Percentiles rank a stretch among this genome's conserved stretches.
Conservation (phyloP, 2,113 vertebrate genomes). For the Sceloporus tristichus region DNA sequence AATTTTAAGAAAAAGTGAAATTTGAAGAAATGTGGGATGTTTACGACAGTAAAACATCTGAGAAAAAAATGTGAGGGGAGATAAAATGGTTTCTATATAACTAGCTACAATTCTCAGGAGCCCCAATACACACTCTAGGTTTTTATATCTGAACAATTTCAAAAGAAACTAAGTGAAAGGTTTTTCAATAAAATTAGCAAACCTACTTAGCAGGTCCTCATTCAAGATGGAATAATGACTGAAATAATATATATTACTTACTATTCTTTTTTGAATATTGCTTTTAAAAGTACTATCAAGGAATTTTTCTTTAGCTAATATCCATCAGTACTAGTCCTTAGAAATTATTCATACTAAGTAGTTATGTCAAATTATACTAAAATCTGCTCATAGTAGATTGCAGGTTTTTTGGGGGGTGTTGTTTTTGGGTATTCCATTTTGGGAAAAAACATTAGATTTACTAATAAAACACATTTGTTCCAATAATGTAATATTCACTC, state of each 20-base stretch:
- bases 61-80: background rate
- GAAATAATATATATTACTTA: background rate
- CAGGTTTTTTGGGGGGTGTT: background rate
- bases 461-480: slow-evolving; percentile 51
- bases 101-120: background rate
- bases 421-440: slow-evolving; percentile 36
- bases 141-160: background rate
- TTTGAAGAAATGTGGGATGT: background rate
- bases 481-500: slow-evolving; percentile 46
- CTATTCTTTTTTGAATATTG: background rate
- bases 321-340: background rate
- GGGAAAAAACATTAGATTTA: slow-evolving; percentile 55
- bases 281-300: background rate
- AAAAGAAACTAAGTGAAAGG: background rate
- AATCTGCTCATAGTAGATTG: slow-evolving; percentile 30
- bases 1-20: background rate
- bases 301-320: background rate
- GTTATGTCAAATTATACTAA: background rate
- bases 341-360: background rate
- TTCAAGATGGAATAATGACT: too few species aligned
- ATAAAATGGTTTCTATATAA: background rate
- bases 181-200: slow-evolving; percentile 6
- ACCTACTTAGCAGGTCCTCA: background rate
- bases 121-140: background rate
- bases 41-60: background rate